Evolutionary conservation across 2,888 invertebrate genomes (phyloP), one percentile per base, ranked within the genome.

Genomic region (Lissocephala sabroskyi): DNA sequence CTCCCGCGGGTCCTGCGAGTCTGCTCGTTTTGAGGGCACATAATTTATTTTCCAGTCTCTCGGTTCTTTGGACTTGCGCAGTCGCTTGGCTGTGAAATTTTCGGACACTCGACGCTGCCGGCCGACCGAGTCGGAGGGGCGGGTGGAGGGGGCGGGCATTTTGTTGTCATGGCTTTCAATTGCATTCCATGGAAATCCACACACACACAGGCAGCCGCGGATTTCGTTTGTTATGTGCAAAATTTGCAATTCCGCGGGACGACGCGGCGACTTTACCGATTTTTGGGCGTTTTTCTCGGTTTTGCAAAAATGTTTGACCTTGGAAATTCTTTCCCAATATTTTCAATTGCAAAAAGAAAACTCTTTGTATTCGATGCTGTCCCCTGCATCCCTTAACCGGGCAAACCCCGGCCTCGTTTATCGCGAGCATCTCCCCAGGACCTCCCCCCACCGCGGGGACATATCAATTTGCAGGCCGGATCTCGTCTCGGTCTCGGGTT

Each of bases 191-290:
- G 59, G 59, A 71, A 73, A 49, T 49, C 43, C 30, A 42, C 40
- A 47, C 19, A 33, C 36, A 37, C 17, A 41, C 23, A 49, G 32
- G 49, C 19, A 49, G 17, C 35, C 14, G 45, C 41, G 16, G 51
- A 32, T 16, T 59, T 61, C 61, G 61, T 49, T 68, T 73, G 49
- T 53, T 64, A 67, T 71, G 62, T 71, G 75, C 71, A 56, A 58
- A 61, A 65, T 71, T n/a, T 71, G 71, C 71, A 71, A 56, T 75
- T 75, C 71, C 49, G 56, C 63, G 70, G 62, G 71, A 65, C 66
- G 45, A 67, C 54, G 18, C 47, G 51, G 13, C 46, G 46, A 18
- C 51, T 60, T 50, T 52, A 62, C 54, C 59, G 9, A 54, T 48
- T 60, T 36, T 60, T 68, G 56, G 52, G 33, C 32, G 44, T 52